These are phyloP conservation scores for Montipora foliosa DNA, from an alignment of 64 coral and sea anemone genomes.

Conservation along the genomic window DNA sequence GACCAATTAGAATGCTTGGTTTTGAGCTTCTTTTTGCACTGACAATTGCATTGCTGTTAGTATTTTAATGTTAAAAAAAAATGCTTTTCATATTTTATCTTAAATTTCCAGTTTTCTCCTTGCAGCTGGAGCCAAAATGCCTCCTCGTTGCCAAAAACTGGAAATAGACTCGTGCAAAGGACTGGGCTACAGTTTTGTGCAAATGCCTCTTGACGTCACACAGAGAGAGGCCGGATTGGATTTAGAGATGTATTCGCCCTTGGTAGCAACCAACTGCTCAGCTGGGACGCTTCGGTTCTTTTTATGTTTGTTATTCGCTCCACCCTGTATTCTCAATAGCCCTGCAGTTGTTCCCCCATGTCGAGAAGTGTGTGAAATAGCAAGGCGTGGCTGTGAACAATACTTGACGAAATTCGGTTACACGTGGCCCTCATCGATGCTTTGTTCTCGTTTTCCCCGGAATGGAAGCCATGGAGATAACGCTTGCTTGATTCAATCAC, in stretches of 20 bases:
- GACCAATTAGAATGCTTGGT: no score
- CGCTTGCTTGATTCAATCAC: conserved; percentile 11
- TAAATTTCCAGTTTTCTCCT: no score
- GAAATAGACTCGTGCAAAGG: not conserved
- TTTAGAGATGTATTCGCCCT: not conserved
- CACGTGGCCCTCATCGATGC: not conserved
- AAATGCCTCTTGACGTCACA: not conserved
- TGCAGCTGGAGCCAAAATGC: not conserved
- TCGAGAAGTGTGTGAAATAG: conserved; percentile 19
- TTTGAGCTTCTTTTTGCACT: no score
- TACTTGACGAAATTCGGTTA: not conserved
- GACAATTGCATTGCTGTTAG: no score
- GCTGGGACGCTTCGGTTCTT: not conserved
- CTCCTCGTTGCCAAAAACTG: not conserved
- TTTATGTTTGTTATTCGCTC: conserved; percentile 10
- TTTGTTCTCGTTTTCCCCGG: not conserved
- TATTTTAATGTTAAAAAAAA: no score
- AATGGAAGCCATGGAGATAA: not conserved
- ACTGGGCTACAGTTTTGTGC: not conserved
- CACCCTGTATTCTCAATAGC: not conserved
- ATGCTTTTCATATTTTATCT: not conserved
- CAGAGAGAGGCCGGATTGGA: not conserved
- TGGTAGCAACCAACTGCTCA: not conserved
- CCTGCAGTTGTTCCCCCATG: not conserved
- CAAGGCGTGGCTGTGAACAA: conserved; percentile 14